These are phyloP conservation scores for Anolis apletophallus DNA, from an alignment of 2,797 vertebrate genomes.

Conservation along the genomic window DNA sequence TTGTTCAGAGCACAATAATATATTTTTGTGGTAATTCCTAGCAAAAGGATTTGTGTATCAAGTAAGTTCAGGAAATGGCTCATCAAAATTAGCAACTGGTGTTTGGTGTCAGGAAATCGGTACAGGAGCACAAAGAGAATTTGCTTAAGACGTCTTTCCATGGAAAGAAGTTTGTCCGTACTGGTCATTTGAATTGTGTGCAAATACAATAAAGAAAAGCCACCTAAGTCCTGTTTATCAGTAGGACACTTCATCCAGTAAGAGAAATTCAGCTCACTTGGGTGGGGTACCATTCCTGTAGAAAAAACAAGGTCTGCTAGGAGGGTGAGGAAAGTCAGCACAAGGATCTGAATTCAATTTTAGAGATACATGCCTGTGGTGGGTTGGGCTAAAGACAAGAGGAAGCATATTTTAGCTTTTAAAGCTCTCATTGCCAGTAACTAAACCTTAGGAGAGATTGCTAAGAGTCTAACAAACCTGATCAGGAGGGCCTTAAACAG, in stretches of 20 bases:
- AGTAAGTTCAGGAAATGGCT: not conserved
- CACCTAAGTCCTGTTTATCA: not conserved
- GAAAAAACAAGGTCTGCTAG: not conserved
- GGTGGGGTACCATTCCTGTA: not conserved
- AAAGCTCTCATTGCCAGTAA: no score
- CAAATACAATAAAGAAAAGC: not conserved
- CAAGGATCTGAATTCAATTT: not conserved
- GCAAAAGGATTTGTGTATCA: not conserved
- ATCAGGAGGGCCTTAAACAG: no score
- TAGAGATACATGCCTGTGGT: not conserved
- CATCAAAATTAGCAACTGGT: slow-evolving; percentile 1
- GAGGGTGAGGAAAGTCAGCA: not conserved
- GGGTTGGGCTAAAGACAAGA: no score
- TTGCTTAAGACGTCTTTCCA: not conserved
- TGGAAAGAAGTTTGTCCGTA: not conserved
- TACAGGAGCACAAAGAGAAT: not conserved
- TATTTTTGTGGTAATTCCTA: not conserved
- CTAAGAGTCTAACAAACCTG: no score
- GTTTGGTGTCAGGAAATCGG: not conserved
- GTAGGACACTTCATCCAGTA: not conserved
- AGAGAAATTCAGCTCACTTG: not conserved
- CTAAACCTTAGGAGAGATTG: no score
- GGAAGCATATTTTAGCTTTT: no score
- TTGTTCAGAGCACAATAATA: not conserved
- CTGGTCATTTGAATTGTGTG: not conserved